A percentile compares a stretch with the other conserved stretches of the same genome.
phyloP scores from a whole-genome alignment of 2,888 invertebrate species.

The Callyntrura sp. region DNA sequence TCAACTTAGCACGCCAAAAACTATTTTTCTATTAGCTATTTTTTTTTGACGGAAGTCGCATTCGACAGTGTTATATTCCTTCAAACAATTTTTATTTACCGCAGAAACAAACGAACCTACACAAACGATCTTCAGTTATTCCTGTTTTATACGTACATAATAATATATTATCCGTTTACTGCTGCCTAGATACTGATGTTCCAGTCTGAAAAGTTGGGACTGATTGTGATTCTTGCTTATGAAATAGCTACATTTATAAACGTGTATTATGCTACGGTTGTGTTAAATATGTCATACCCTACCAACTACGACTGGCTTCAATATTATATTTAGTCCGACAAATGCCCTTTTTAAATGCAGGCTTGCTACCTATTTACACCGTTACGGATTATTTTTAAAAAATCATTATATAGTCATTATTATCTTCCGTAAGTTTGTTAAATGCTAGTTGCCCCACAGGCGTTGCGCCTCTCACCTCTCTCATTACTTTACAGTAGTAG shows the following conservation, averaged over 20 bases:
- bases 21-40: too few species aligned
- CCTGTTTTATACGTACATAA: neutral
- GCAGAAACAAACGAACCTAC: conserved; percentile 7
- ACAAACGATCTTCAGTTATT: neutral
- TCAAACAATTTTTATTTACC: neutral
- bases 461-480: neutral
- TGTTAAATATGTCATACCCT: neutral
- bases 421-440: neutral
- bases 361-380: neutral
- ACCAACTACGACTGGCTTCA: neutral
- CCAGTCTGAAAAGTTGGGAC: conserved; percentile 67
- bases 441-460: conserved; percentile 5
- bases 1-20: neutral
- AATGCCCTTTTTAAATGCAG: neutral
- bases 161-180: neutral
- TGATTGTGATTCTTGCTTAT: conserved; percentile 55
- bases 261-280: neutral
- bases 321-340: neutral
- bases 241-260: neutral
- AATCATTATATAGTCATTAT: neutral
- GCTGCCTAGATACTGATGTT: conserved; percentile 58
- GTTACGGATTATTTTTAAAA: neutral
- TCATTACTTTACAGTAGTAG: neutral
- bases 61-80: too few species aligned
- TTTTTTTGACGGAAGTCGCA: too few species aligned